Conservation (phyloP, 2,888 invertebrate genomes). For the Polia nebulosa region DNA sequence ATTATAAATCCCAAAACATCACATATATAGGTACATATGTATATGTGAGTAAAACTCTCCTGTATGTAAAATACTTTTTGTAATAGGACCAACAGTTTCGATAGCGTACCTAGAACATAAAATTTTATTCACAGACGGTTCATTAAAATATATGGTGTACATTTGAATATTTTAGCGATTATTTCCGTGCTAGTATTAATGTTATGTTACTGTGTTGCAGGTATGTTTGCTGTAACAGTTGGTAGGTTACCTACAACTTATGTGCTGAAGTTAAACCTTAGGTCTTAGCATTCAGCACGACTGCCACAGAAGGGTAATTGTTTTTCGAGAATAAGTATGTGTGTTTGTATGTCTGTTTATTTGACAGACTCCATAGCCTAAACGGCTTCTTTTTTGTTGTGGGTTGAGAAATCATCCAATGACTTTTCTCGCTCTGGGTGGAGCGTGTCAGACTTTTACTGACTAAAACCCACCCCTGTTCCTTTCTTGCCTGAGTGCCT, state of each 20-base stretch:
- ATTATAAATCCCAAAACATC: no score
- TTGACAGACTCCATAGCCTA: no score
- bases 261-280: neutral
- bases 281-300: no score
- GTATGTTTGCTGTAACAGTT: neutral
- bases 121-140: conserved; percentile 28
- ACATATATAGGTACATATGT: no score
- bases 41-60: neutral
- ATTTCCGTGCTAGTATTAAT: conserved; percentile 22
- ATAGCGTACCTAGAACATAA: conserved; percentile 18
- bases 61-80: conserved; percentile 3
- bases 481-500: no score
- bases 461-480: no score
- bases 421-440: no score
- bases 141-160: conserved; percentile 31
- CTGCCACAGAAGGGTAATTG: no score
- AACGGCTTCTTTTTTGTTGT: no score
- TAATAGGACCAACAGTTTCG: conserved; percentile 1
- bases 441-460: no score
- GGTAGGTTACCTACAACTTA: neutral
- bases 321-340: no score
- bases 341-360: neutral
- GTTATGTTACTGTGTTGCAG: conserved; percentile 14
- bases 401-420: no score
- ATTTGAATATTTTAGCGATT: conserved; percentile 48